Conservation (phyloP, 2,113 vertebrate genomes). For the Acrocephalus arundinaceus region DNA sequence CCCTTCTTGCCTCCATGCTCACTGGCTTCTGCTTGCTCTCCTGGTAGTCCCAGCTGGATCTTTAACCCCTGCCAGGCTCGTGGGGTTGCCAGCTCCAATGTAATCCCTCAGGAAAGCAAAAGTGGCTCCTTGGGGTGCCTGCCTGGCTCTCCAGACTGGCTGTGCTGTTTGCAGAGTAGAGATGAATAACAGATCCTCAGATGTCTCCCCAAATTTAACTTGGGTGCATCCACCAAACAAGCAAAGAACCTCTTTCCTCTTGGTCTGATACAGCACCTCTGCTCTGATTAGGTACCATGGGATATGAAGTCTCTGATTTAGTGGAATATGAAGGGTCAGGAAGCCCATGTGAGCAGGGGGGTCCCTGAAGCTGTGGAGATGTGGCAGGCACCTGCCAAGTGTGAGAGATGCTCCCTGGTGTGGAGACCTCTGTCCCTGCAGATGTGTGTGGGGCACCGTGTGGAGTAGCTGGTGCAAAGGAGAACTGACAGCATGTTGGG, state of each 20-base stretch:
- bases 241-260: neutral
- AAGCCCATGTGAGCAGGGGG: neutral
- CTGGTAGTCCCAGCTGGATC: neutral
- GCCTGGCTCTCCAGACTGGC: neutral
- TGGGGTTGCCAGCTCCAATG: neutral
- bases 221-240: neutral
- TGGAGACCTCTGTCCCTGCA: neutral
- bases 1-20: neutral
- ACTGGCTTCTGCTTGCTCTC: neutral
- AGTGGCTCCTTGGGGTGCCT: neutral
- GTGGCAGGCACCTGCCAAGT: too few relatives aligned
- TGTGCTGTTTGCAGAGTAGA: neutral
- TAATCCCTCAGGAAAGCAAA: neutral
- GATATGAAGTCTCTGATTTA: neutral
- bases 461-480: neutral
- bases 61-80: neutral
- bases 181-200: neutral
- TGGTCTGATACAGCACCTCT: neutral
- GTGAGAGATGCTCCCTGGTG: neutral
- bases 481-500: neutral
- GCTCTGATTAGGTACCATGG: neutral
- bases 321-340: neutral
- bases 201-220: neutral
- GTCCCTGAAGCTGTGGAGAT: neutral
- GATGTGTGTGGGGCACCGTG: rapidly evolving